Evolutionary conservation across 2,113 vertebrate genomes (phyloP), one percentile per base, ranked within the genome.

Genomic region (Cairina moschata): DNA sequence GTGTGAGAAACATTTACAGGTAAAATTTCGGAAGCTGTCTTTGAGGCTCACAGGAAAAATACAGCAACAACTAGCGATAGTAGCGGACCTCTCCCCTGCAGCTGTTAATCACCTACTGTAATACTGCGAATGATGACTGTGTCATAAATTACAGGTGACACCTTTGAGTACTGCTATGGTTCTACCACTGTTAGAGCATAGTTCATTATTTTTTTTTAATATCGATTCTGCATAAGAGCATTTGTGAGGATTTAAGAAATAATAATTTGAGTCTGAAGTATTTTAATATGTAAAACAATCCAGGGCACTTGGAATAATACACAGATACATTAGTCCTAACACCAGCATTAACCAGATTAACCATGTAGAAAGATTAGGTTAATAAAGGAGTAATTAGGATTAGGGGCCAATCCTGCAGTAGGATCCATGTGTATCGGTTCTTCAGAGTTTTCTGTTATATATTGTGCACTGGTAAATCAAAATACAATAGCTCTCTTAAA

Each of bases 381-480:
- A 92, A 86, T 92, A 72, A 78, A 86, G 44, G 44, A 75, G 23
- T 93, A 74, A 86, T 88, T 88, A 86, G 81, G 63, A 90, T 90
- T 94, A 83, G 48, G 34, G 22, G 8, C 20, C 34, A 65, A 18
- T 88, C 32, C 58, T 95, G 44, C 34, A 75, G 18, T 40, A 73
- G 86, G 56, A 89, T 84, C 38, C 60, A 48, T 52, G 38, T 0
- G 0, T 80, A 69, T 34, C 32, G 40, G 59, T 86, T 76, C 40
- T 60, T 60, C 1, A 0, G 26, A 3, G 75, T 92, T 59, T 62
- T 13, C 25, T 84, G 25, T 81, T 83, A 17, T 2, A 3, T 55
- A 31, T 44, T 85, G 42, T 34, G 73, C 77, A 58, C 52, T 32
- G 50, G 32, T 67, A 80, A 67, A 17, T 90, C 31, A 5, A 25